These are phyloP conservation scores for Bemisia tabaci DNA, from an alignment of 1,140 invertebrate species.

Conservation along the genomic window DNA sequence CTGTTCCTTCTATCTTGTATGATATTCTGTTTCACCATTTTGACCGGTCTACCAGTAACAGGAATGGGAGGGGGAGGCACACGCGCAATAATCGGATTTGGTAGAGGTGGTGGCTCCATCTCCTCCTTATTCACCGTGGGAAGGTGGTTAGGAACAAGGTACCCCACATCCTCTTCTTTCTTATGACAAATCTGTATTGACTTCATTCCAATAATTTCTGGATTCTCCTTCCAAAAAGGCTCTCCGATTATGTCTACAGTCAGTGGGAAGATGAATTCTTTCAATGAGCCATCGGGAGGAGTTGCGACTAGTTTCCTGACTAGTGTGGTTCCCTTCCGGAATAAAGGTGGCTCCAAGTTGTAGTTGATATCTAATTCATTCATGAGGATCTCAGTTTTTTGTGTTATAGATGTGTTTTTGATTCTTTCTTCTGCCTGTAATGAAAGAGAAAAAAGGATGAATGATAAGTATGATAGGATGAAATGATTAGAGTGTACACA, in stretches of 20 bases:
- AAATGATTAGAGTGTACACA: no score
- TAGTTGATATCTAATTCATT: slow-evolving; percentile 86
- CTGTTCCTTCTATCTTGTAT: background rate
- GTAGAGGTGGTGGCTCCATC: background rate
- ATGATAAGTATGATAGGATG: no score
- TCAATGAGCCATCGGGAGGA: slow-evolving; percentile 27
- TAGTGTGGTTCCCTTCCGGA: slow-evolving; percentile 76
- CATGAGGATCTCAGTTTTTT: slow-evolving; percentile 92
- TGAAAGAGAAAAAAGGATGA: slow-evolving; percentile 2
- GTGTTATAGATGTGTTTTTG: slow-evolving; percentile 67
- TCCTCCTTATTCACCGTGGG: background rate
- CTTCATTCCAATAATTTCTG: slow-evolving; percentile 35
- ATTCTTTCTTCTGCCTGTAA: slow-evolving; percentile 67
- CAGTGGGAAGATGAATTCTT: slow-evolving; percentile 41
- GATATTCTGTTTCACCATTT: background rate
- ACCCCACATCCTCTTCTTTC: background rate
- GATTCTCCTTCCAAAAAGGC: slow-evolving; percentile 68
- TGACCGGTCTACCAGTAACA: background rate
- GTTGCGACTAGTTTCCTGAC: slow-evolving; percentile 42
- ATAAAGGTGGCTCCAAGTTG: slow-evolving; percentile 74
- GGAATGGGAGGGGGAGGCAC: background rate
- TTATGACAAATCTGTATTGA: slow-evolving; percentile 7
- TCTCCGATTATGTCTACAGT: slow-evolving; percentile 74
- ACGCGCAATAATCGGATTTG: background rate
- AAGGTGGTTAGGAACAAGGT: background rate